These are phyloP conservation scores for Cetonia aurata DNA, from an alignment of 2,888 invertebrate genomes.

Conservation along the genomic window DNA sequence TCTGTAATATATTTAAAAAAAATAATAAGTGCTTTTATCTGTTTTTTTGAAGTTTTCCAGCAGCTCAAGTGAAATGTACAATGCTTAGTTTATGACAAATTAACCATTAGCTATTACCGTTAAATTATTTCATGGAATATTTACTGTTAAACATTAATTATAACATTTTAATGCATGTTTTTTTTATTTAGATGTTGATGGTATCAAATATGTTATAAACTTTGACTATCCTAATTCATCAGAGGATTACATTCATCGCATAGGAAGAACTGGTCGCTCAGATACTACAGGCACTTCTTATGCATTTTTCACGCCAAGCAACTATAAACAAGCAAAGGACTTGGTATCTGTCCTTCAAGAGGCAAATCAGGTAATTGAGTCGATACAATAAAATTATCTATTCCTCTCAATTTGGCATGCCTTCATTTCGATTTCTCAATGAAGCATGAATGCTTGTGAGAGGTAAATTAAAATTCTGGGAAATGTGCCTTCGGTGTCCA, in stretches of 20 bases:
- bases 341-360: conserved; percentile 89
- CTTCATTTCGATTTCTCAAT: conserved; percentile 72
- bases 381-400: neutral
- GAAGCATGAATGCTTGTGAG: conserved; percentile 82
- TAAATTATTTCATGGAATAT: too few species aligned
- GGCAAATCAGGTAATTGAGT: conserved; percentile 82
- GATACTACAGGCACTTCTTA: conserved; percentile 92
- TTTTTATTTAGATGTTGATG: conserved; percentile 89
- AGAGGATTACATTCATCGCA: conserved; percentile 96
- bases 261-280: conserved; percentile 92
- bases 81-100: too few species aligned
- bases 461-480: conserved; percentile 73
- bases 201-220: conserved; percentile 96
- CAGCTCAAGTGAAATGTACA: too few species aligned
- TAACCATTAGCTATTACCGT: too few species aligned
- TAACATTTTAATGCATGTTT: conserved; percentile 14
- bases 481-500: conserved; percentile 86
- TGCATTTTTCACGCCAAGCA: conserved; percentile 93
- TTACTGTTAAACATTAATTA: too few species aligned
- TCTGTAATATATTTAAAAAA: too few species aligned
- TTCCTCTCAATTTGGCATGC: conserved; percentile 82
- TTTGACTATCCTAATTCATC: conserved; percentile 96
- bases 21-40: conserved; percentile 29
- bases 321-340: conserved; percentile 89
- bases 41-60: neutral